Conservation (phyloP, 2,113 vertebrate species). For the Actinemys pallida region DNA sequence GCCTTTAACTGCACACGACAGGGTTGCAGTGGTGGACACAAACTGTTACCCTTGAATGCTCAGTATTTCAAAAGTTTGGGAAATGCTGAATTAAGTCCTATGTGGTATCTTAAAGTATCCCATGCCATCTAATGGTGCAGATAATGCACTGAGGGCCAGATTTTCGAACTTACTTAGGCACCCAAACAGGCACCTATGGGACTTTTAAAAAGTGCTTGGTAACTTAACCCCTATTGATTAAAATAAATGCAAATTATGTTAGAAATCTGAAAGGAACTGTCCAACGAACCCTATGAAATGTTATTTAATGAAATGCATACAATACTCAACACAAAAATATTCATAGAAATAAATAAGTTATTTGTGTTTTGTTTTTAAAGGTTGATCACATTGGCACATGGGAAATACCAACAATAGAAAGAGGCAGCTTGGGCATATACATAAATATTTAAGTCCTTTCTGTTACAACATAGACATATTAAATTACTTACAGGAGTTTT, state of each 20-base stretch:
- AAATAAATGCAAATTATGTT: neutral
- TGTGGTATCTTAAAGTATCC: neutral
- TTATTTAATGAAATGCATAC: neutral
- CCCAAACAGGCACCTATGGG: neutral
- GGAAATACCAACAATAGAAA: neutral
- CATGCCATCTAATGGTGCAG: neutral
- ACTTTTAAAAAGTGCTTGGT: neutral
- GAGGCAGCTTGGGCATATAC: neutral
- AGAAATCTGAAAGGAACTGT: neutral
- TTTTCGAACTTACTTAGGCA: neutral
- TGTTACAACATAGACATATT: neutral
- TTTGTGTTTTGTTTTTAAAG: neutral
- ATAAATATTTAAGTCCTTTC: neutral
- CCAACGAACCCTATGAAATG: neutral
- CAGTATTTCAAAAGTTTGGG: neutral
- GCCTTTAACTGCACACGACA: fast-evolving
- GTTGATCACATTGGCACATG: fast-evolving
- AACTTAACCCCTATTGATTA: neutral
- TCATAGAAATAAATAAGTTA: neutral
- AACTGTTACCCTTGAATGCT: neutral
- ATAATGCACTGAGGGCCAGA: neutral
- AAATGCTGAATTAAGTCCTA: neutral
- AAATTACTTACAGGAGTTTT: neutral
- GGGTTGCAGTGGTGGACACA: neutral
- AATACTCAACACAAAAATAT: neutral